Conservation (phyloP, 2,888 invertebrate genomes). For the Autographa pulchrina region DNA sequence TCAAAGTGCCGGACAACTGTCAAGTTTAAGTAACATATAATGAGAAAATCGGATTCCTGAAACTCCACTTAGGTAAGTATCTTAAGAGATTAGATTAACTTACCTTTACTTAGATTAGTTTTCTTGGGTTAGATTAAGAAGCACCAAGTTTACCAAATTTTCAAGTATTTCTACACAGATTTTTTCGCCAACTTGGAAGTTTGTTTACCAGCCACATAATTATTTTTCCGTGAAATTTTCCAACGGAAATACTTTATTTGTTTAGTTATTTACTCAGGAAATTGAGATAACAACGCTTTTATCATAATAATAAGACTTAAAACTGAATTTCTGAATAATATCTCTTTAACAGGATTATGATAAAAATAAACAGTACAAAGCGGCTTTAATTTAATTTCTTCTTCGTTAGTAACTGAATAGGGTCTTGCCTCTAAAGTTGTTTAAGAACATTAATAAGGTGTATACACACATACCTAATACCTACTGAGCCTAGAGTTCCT, state of each 20-base stretch:
- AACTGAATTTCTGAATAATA: background rate
- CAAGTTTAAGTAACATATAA: constrained; percentile 37
- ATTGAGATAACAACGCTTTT: background rate
- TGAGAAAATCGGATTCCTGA: constrained; percentile 49
- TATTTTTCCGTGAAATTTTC: background rate
- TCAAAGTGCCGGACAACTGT: constrained; percentile 1
- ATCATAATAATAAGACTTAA: background rate
- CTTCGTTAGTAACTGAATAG: background rate
- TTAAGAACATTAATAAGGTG: too few relatives aligned
- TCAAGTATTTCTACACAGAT: background rate
- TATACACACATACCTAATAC: too few relatives aligned
- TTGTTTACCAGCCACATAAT: background rate
- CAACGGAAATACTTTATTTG: background rate
- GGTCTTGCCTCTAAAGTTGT: too few relatives aligned
- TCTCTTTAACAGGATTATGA: background rate
- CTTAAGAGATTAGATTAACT: constrained; percentile 52
- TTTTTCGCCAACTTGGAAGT: background rate
- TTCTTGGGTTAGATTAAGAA: constrained; percentile 31
- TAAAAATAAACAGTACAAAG: background rate
- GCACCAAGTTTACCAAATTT: constrained; percentile 27
- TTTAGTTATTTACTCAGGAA: background rate
- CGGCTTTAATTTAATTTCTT: background rate
- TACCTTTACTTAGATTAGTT: constrained; percentile 58
- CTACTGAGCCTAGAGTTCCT: too few relatives aligned
- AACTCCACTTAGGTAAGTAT: constrained; percentile 40